Conservation (phyloP, 1,140 invertebrate genomes). For the Sesamia nonagrioides region DNA sequence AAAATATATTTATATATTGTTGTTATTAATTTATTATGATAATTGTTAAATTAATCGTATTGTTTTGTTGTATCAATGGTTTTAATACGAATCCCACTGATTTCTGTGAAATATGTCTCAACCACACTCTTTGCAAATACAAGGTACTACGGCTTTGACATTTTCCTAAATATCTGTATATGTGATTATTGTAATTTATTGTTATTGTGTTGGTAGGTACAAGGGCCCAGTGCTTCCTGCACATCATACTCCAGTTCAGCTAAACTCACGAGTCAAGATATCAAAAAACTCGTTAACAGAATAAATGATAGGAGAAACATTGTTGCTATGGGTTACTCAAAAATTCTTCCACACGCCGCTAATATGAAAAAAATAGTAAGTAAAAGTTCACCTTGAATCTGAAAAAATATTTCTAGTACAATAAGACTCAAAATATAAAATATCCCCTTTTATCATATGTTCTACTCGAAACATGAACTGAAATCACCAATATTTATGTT, state of each 20-base stretch:
- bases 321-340: constrained; percentile 71
- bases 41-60: constrained; percentile 70
- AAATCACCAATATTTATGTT: constrained; percentile 16
- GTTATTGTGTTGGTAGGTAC: constrained; percentile 55
- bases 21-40: constrained; percentile 69
- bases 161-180: neutral
- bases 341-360: constrained; percentile 68
- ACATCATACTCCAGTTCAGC: constrained; percentile 64
- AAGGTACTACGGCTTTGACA: constrained; percentile 52
- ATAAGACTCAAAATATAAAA: neutral
- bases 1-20: constrained; percentile 51
- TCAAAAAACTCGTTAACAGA: constrained; percentile 65
- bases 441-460: neutral
- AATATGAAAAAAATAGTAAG: constrained; percentile 82
- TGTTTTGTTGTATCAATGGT: constrained; percentile 55
- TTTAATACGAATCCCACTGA: constrained; percentile 48
- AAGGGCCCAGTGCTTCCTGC: constrained; percentile 66
- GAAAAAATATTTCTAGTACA: neutral
- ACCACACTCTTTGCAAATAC: constrained; percentile 73
- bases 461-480: neutral
- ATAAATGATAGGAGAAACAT: constrained; percentile 77
- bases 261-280: constrained; percentile 63
- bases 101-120: constrained; percentile 74
- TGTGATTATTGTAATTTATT: constrained; percentile 26
- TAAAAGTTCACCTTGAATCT: neutral